Evolutionary conservation across 2,113 vertebrate species (phyloP).

Genomic region (Bos taurus): ARS-UCD2.0 NC_037332.1:82817001-82817500

Average conservation of each 20-base stretch:
- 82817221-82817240: neutral
- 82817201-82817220: neutral
- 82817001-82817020: slow-evolving; percentile 83
- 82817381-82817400: neutral
- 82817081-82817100: slow-evolving; percentile 90
- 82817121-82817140: slow-evolving; percentile 81
- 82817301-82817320: neutral
- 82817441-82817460: neutral
- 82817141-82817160: slow-evolving; percentile 88
- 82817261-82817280: neutral
- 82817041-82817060: slow-evolving; percentile 94
- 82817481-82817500: neutral
- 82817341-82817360: neutral
- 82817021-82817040: slow-evolving; percentile 90
- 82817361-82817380: neutral
- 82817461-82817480: neutral
- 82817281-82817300: fast-evolving
- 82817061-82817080: slow-evolving; percentile 89
- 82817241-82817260: neutral
- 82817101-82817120: slow-evolving; percentile 93
- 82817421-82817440: neutral
- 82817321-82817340: neutral
- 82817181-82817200: neutral
- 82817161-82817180: neutral
- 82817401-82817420: neutral